phyloP scores from a whole-genome alignment of 2,888 invertebrate species.

The Heliconius aoede region DNA sequence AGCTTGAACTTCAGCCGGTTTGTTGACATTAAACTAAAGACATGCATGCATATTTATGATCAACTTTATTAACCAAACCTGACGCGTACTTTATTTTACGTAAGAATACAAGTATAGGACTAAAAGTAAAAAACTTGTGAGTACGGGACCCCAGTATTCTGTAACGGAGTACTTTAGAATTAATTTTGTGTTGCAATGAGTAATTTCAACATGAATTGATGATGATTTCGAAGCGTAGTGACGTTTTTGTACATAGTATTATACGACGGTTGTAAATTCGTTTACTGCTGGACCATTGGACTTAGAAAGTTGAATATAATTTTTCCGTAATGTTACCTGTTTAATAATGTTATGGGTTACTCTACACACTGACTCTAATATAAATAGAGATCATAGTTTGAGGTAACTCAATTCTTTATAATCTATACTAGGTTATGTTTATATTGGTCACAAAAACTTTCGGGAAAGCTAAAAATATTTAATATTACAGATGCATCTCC shows the following conservation, averaged over 20 bases:
- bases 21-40: background rate
- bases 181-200: background rate
- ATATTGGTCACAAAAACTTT: too few relatives aligned
- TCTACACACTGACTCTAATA: background rate
- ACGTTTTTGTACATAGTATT: background rate
- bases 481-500: conserved; percentile 44
- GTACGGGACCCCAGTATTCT: background rate
- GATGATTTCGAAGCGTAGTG: too few relatives aligned
- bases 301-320: background rate
- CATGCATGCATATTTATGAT: conserved; percentile 14
- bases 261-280: background rate
- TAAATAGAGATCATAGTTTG: background rate
- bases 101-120: conserved; percentile 12
- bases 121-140: conserved; percentile 16
- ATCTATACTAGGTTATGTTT: too few relatives aligned
- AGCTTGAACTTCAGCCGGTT: conserved; percentile 5
- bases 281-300: background rate
- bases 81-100: conserved; percentile 9
- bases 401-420: background rate
- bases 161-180: background rate
- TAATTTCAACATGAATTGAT: background rate
- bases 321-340: background rate
- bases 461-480: conserved; percentile 17
- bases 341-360: background rate
- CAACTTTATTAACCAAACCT: background rate